phyloP scores from a whole-genome alignment of 2,888 invertebrate genomes.

The Ennomos erosarius region DNA sequence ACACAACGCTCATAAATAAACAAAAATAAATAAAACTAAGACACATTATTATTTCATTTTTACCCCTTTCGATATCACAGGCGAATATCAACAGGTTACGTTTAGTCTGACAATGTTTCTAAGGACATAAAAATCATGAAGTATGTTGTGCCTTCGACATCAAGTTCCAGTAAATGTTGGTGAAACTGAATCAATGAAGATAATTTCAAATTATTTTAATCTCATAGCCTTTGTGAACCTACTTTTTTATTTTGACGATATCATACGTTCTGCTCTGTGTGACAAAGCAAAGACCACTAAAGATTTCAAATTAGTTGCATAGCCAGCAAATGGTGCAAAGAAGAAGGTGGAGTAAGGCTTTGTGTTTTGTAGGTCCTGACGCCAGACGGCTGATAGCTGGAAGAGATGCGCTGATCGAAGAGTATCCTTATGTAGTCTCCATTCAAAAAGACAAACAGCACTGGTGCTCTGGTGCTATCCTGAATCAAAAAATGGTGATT shows the following conservation, averaged over 20 bases:
- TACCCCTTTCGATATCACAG: slow-evolving; percentile 6
- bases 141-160: no score
- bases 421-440: slow-evolving; percentile 74
- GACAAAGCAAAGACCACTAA: no score
- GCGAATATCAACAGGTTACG: neutral
- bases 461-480: slow-evolving; percentile 75
- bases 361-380: slow-evolving; percentile 25
- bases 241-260: no score
- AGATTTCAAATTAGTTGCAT: no score
- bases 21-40: slow-evolving; percentile 28
- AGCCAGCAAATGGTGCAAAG: no score
- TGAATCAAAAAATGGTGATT: slow-evolving; percentile 68
- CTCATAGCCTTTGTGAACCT: no score
- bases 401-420: slow-evolving; percentile 64
- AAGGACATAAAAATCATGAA: no score
- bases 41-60: slow-evolving; percentile 41
- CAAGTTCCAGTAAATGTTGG: no score
- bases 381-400: slow-evolving; percentile 65
- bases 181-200: no score
- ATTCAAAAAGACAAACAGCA: slow-evolving; percentile 70
- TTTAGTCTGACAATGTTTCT: neutral
- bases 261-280: no score
- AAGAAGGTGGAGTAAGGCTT: no score
- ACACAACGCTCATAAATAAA: slow-evolving; percentile 20
- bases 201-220: slow-evolving; percentile 5